Base-by-base conservation (phyloP, 2,888 invertebrate genomes). In the Polyommatus icarus region DNA sequence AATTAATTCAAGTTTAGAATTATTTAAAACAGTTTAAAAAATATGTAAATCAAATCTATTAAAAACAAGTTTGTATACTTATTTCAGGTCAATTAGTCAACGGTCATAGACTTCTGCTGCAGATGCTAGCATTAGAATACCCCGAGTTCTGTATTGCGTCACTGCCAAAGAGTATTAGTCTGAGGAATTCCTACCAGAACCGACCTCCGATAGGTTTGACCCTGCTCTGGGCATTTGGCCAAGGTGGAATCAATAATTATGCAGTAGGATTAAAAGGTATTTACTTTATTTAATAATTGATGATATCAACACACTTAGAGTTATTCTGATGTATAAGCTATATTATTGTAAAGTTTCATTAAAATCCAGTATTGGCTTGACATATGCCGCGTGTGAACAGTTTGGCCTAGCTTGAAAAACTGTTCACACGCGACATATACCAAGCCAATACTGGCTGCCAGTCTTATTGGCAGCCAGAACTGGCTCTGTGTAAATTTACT, bases 121-220 rank as follows among this genome's bases (percentile, higher is more conserved):
- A 97, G 89, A 91, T 96, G 84, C 90, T 97, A 81, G 96, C 96
- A 0, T 94, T 95, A 78, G 94, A 95, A 46, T 94, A 96, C 87
- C 96, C 97, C 0, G 95, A 95, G 76, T 95, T 96, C 82, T 95
- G 96, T 76, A 85, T 93, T 0, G 89, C 92, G 0, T 96, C 96
- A 79, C 87, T 96, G 82, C 91, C 95, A 15, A 97, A 97, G 87
- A 95, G 95, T 80, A 91, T 94, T 4, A 95, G 94, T 78, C 88
- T 97, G 24, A 94, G 96, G 59, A 96, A 96, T 83, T 97, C 97
- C 0, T 97, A 97, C 85, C 97, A 97, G 84, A 97, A 97, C 86
- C 94, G 97, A 76, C 96, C 96, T 79, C 95, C 95, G 1, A 96
- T 97, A 80, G 97, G 97, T 0, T 89, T 96, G 54, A 96, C 97